Base-by-base conservation (phyloP, 92 coral and sea anemone genomes). In the Porites divaricata region DNA sequence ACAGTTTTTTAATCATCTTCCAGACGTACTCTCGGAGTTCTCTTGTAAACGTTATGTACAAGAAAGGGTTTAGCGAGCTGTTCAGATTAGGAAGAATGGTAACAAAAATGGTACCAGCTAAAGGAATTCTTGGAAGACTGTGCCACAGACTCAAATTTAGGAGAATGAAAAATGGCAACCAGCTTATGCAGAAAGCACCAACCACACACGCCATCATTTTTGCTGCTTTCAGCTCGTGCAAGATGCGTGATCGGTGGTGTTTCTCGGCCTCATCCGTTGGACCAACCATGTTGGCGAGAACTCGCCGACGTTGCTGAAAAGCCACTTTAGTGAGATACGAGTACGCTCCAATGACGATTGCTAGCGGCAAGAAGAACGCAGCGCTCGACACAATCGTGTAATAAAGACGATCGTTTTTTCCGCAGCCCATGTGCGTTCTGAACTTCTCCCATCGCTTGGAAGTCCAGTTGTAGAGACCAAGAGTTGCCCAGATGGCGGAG, bases 161-260 rank as follows among this genome's bases (percentile, higher is more conserved):
- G 19, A 93, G 74, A 45, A 93, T 84, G 49, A 93, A 93, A 74
- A 93, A 93, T 15, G 97, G 97, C 25, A 91, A 68, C 97, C 97
- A 93, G 67, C 91, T 88, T 7, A 89, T 63, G 75, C 89, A 86
- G 28, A 93, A 93, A 24, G 85, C 91, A 16, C 95, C 93, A 12
- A 93, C 95, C 15, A 93, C 97, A 8, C 86, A 86, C 10, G 92
- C 93, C 93, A 93, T 91, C 95, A 91, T 93, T 80, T 93, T 93
- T 0, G 93, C 90, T 9, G 97, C 91, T 52, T 86, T 86, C 41
- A 93, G 79, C 76, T 93, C 97, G n/a, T 90, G 92, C 41, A 90
- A 79, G 50, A 93, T 63, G 48, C 90, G 91, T 24, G 86, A 48
- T 1, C 89, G 83, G 75, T 51, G 61, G 61, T 86, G 85, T 70